Conservation (phyloP, 2,113 vertebrate genomes). For the Centrocercus urophasianus region DNA sequence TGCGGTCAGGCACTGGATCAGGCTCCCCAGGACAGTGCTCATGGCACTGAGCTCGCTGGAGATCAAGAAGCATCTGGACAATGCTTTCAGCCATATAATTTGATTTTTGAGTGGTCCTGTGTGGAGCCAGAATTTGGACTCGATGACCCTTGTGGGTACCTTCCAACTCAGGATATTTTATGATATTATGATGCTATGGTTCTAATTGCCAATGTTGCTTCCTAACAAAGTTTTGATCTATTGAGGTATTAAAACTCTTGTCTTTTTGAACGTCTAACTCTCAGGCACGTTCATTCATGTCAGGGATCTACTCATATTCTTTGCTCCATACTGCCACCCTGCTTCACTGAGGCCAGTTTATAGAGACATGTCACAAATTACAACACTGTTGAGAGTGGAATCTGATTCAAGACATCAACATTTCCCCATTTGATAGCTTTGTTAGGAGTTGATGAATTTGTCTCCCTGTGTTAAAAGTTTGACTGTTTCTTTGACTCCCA, state of each 20-base stretch:
- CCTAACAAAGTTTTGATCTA: not conserved
- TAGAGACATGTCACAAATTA: not conserved
- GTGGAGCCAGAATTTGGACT: too few species aligned
- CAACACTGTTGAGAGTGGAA: not conserved
- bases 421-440: not conserved
- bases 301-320: not conserved
- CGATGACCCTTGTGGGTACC: too few species aligned
- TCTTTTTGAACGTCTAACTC: not conserved
- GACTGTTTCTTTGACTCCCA: not conserved
- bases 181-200: too few species aligned
- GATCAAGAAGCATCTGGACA: too few species aligned
- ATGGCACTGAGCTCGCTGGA: too few species aligned
- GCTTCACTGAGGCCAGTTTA: not conserved
- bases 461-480: not conserved
- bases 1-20: too few species aligned
- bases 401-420: not conserved
- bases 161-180: too few species aligned
- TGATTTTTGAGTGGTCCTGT: too few species aligned
- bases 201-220: not conserved
- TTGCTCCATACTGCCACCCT: not conserved
- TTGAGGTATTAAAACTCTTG: not conserved
- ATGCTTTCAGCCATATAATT: too few species aligned
- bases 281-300: not conserved
- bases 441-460: not conserved
- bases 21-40: too few species aligned